Base-by-base conservation (phyloP, 2,888 invertebrate species). In the Xestia ashworthii region DNA sequence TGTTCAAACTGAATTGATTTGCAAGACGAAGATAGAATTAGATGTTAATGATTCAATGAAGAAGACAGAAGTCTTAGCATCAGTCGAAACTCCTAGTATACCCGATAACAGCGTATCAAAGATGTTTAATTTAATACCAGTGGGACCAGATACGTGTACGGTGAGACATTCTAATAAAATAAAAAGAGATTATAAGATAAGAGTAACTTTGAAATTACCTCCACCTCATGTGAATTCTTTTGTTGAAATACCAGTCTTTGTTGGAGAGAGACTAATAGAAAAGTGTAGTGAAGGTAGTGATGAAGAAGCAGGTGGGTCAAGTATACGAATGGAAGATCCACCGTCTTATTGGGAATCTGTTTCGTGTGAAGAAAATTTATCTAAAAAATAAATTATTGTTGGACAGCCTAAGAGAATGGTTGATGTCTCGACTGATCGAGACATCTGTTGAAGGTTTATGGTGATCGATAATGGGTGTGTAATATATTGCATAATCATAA, bases 131-230 rank as follows among this genome's bases (percentile, higher is more conserved):
- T 16, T 48, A 64, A 64, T 77, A n/a, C 68, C 68, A 46, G 53
- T 76, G 9, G 16, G 22, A 9, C 5, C 68, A 12, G 68, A 76
- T 16, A 25, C 58, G 12, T 78, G 25, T n/a, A 82, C 83, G 12
- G 67, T 82, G 22, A 79, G 79, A 41, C 16, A 82, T 16, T 82
- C 79, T 0, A 74, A 50, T 12, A 55, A 76, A 22, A 66, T 83
- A 14, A 32, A 46, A 2, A 78, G 78, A 22, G 76, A 81, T 5
- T 83, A 71, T 32, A 74, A 38, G 41, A 4, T 78, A 22, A 74
- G 50, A 71, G 55, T 83, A 0, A 83, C 81, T 19, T 25, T 81
- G 41, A 78, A 50, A 41, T 50, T 82, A 25, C 82, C 79, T 41
- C 6, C 76, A 8, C 79, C 76, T 14, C 79, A 79, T 58, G 19